Base-by-base conservation (phyloP, 2,888 invertebrate species). In the Trachelus stipa region DNA sequence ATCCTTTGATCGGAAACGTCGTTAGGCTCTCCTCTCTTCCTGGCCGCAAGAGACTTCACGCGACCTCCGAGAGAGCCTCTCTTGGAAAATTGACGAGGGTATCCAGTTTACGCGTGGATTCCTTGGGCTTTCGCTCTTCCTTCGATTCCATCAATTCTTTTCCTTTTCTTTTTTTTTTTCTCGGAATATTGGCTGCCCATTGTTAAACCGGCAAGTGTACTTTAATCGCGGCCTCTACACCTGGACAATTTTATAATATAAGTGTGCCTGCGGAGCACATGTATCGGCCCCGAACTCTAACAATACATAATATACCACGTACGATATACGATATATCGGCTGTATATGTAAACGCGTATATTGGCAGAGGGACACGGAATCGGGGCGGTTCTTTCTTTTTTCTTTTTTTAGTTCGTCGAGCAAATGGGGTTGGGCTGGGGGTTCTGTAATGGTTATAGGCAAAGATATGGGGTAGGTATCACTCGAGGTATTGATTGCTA, bases 1-100 rank as follows among this genome's bases (percentile, higher is more conserved):
- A 80, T 85, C 81, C 88, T 89, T 89, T 89, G 87, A 89, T 89
- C 88, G 87, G 84, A 82, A 89, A 88, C 87, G 88, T 87, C 88
- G 87, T 87, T 89, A 88, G 87, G 85, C 84, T 81, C 81, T 84
- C 85, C 79, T 82, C 85, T 84, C 85, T 85, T 80, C 82, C 85
- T 81, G 83, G 79, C 81, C 80, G 76, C 85, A 85, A 82, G 83
- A 85, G 83, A 83, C 77, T 34, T 23, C 74, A 74, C 79, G 78
- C 75, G 78, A 76, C 79, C 40, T 40, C 40, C 40, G 15, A 40
- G 40, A 40, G 15, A 40, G 40, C 40, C 40, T 40, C 40, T 40
- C 40, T 40, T 74, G 81, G 83, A 83, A 80, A 79, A 84, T 84
- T 84, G 84, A 86, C 79, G 82, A 84, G 84, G 87, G 81, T 79